A percentile compares a stretch with the other conserved stretches of the same genome.
phyloP scores from a whole-genome alignment of 1,140 invertebrate genomes.

The Achatina immaculata region DNA sequence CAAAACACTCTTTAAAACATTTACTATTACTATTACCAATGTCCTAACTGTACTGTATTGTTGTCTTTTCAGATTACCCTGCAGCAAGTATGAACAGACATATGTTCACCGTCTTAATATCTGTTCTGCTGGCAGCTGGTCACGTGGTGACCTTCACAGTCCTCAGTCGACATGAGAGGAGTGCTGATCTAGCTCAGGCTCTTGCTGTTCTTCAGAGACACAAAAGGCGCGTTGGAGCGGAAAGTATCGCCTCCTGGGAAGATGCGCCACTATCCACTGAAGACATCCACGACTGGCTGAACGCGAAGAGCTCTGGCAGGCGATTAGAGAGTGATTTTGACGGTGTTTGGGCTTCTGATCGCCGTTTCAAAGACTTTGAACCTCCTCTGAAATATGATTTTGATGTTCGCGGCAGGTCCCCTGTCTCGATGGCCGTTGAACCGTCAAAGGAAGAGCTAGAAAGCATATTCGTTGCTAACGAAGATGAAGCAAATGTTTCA shows the following conservation, averaged over 20 bases:
- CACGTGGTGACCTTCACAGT: slow-evolving; percentile 42
- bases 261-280: neutral
- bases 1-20: neutral
- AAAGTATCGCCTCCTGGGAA: slow-evolving; percentile 3
- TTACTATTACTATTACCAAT: neutral
- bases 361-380: slow-evolving; percentile 7
- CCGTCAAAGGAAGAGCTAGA: neutral
- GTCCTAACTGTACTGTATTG: neutral
- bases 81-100: neutral
- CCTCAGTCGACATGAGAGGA: slow-evolving; percentile 11
- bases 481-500: neutral
- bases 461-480: slow-evolving; percentile 18
- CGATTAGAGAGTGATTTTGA: neutral
- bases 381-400: neutral
- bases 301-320: neutral
- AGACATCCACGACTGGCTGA: slow-evolving; percentile 41
- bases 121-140: neutral
- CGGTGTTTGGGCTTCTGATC: neutral
- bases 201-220: slow-evolving; percentile 41
- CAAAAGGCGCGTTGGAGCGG: slow-evolving; percentile 28
- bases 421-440: neutral
- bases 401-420: neutral
- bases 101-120: neutral
- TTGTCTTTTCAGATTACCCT: slow-evolving; percentile 11
- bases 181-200: slow-evolving; percentile 37